Evolutionary conservation across 1,140 invertebrate genomes (phyloP).

Genomic region (Ruditapes philippinarum): DNA sequence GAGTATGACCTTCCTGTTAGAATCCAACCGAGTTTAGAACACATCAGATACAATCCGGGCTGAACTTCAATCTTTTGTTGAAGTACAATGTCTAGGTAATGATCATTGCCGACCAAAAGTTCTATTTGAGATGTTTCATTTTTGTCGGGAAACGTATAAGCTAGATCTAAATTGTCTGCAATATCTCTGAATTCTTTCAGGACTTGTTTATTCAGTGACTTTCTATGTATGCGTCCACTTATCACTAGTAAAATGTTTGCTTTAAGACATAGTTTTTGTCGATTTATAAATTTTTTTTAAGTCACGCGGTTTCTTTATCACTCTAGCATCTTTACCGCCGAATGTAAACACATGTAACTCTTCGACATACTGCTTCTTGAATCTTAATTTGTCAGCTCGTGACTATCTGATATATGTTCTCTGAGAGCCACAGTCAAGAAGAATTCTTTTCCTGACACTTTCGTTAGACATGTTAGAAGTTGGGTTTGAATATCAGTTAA

Average conservation of each 20-base stretch:
- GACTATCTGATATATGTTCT: background rate
- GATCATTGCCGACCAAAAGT: background rate
- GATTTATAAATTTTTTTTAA: background rate
- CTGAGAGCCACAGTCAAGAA: conserved; percentile 3
- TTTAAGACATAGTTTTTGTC: background rate
- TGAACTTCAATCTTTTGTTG: conserved; percentile 19
- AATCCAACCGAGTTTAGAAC: background rate
- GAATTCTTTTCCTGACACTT: background rate
- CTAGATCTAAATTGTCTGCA: background rate
- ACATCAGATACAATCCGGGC: background rate
- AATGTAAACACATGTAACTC: background rate
- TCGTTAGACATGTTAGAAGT: background rate
- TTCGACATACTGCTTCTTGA: background rate
- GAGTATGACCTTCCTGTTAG: background rate
- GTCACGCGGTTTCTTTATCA: background rate
- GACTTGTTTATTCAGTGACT: background rate
- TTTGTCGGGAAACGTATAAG: background rate
- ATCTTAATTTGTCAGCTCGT: background rate
- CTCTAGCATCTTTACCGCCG: background rate
- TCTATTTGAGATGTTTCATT: background rate
- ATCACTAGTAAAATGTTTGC: conserved; percentile 19
- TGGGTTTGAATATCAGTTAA: background rate
- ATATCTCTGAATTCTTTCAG: background rate
- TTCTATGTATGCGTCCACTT: background rate
- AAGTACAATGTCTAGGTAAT: background rate